These are phyloP conservation scores for Holacanthella duospinosa DNA, from an alignment of 2,888 invertebrate genomes.

Conservation along the genomic window DNA sequence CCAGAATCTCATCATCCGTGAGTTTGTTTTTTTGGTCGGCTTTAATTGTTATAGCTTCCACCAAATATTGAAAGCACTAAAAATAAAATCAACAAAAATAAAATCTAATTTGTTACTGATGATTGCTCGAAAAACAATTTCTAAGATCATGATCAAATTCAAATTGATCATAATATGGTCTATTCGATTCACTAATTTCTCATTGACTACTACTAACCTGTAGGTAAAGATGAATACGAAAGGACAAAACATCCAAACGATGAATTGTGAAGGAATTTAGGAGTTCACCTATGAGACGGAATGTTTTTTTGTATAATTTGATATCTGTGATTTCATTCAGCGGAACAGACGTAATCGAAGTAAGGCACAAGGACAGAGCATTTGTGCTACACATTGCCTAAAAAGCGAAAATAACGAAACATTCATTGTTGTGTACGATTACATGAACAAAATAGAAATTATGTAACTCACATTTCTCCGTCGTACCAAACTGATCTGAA, in stretches of 20 bases:
- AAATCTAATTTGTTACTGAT: constrained; percentile 7
- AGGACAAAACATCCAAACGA: constrained; percentile 32
- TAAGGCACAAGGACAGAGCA: constrained; percentile 25
- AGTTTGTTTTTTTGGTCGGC: constrained; percentile 33
- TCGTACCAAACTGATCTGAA: constrained; percentile 25
- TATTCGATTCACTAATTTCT: too few species aligned
- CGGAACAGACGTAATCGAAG: constrained; percentile 28
- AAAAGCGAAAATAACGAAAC: neutral
- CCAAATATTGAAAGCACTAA: constrained; percentile 32
- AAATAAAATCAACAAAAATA: constrained; percentile 6
- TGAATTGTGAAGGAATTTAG: constrained; percentile 31
- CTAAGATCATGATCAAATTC: too few species aligned
- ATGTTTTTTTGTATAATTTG: constrained; percentile 20
- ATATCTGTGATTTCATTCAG: constrained; percentile 23
- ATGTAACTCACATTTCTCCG: constrained; percentile 26
- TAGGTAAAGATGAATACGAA: constrained; percentile 30
- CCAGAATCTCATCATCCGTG: constrained; percentile 31
- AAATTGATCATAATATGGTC: neutral
- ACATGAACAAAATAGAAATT: neutral
- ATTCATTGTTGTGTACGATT: neutral
- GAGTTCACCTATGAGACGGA: constrained; percentile 24
- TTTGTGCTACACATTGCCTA: constrained; percentile 29
- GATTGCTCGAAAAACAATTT: constrained; percentile 11
- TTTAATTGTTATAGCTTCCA: constrained; percentile 24
- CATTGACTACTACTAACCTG: too few species aligned